Percentiles rank a stretch among this genome's conserved stretches.
Evolutionary conservation across 2,113 vertebrate genomes (phyloP).

Genomic region (Ancistrus triradiatus): DNA sequence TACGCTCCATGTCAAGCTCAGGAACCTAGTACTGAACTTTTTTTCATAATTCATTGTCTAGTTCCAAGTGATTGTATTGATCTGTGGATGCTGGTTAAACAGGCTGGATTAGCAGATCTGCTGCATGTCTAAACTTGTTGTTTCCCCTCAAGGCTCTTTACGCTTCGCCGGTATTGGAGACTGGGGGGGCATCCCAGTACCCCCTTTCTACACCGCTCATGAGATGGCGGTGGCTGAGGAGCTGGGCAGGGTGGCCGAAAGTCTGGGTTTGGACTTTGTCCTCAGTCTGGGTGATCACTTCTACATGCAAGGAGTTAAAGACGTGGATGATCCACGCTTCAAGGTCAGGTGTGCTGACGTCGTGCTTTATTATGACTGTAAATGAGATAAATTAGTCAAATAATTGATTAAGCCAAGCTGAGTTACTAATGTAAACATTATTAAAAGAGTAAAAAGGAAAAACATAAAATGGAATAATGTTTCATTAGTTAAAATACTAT

Average conservation of each 20-base stretch:
- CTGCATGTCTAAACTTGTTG: background rate
- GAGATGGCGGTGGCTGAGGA: slow-evolving; percentile 53
- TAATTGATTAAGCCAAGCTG: no score
- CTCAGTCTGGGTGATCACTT: slow-evolving; percentile 68
- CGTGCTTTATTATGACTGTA: background rate
- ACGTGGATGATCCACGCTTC: slow-evolving; percentile 59
- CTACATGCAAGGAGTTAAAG: slow-evolving; percentile 57
- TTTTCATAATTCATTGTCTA: background rate
- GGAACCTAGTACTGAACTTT: slow-evolving; percentile 25
- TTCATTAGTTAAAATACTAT: no score
- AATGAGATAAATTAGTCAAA: no score
- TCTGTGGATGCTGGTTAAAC: no score
- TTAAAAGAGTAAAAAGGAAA: no score
- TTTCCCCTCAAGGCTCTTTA: slow-evolving; percentile 45
- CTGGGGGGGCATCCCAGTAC: slow-evolving; percentile 59
- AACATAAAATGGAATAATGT: no score
- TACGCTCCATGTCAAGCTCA: slow-evolving; percentile 26
- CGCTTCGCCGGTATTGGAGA: slow-evolving; percentile 60
- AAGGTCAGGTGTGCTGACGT: slow-evolving; percentile 51
- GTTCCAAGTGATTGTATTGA: no score
- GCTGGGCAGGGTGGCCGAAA: slow-evolving; percentile 45
- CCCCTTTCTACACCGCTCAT: slow-evolving; percentile 55
- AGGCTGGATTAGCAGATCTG: no score
- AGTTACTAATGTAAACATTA: no score
- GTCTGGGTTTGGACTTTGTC: slow-evolving; percentile 56